These are phyloP conservation scores for Delichon dasypus DNA, from an alignment of 2,797 vertebrate species.

Conservation along the genomic window DNA sequence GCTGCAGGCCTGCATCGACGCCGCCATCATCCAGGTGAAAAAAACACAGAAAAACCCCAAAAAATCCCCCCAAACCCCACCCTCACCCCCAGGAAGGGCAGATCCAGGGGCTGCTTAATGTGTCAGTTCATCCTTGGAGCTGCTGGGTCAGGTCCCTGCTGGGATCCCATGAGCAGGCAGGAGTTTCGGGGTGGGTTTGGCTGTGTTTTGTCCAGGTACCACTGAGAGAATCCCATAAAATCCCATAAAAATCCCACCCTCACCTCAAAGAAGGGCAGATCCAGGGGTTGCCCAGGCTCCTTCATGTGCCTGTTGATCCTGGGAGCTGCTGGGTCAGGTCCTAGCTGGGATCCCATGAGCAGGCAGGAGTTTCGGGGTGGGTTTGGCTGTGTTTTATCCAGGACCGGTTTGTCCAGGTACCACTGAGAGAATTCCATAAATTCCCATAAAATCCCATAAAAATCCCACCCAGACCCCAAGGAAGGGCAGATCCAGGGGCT, in stretches of 20 bases:
- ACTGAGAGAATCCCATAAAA: neutral
- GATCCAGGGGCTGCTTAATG: too few species aligned
- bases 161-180: neutral
- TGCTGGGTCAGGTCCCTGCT: neutral
- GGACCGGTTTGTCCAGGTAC: neutral
- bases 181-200: neutral
- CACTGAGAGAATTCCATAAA: too few species aligned
- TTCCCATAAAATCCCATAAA: neutral
- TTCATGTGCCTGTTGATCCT: neutral
- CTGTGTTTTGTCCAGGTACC: neutral
- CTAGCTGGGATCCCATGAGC: neutral
- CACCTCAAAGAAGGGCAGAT: neutral
- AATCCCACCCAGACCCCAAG: neutral
- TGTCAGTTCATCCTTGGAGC: neutral
- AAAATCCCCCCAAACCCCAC: too few species aligned
- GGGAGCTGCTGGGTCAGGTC: neutral
- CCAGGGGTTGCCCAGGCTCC: neutral
- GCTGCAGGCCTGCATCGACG: slow-evolving; percentile 90
- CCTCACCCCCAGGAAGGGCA: too few species aligned
- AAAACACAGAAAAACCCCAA: too few species aligned
- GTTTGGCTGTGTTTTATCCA: neutral
- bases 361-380: neutral
- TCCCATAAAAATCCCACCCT: neutral
- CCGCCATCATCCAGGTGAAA: neutral
- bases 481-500: neutral